A percentile compares a stretch with the other conserved stretches of the same genome.
phyloP scores from a whole-genome alignment of 2,113 vertebrate genomes.

The Misgurnus mizolepis region DNA sequence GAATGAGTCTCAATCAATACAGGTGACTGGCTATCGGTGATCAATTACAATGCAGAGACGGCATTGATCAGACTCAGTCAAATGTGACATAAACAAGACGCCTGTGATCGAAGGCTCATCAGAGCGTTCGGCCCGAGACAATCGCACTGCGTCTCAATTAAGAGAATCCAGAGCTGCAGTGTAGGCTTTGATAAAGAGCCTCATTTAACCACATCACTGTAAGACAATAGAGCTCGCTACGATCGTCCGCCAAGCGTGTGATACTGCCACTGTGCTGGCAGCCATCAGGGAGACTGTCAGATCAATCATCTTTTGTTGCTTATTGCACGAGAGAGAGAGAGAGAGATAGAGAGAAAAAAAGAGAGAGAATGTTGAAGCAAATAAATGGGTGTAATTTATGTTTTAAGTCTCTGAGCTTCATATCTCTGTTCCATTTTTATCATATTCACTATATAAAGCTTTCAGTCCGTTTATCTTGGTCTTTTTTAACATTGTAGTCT shows the following conservation, averaged over 20 bases:
- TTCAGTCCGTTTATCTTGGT: not conserved
- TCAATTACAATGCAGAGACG: slow-evolving; percentile 73
- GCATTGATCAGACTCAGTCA: slow-evolving; percentile 75
- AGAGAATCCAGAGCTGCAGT: slow-evolving; percentile 32
- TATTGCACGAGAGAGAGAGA: slow-evolving; percentile 1
- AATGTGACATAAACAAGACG: slow-evolving; percentile 76
- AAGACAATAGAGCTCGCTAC: slow-evolving; percentile 56
- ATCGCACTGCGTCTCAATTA: slow-evolving; percentile 75
- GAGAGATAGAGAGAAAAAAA: not conserved
- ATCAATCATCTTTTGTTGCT: slow-evolving; percentile 52
- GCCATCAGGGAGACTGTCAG: slow-evolving; percentile 41
- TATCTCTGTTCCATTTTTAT: not conserved
- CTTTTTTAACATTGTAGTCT: slow-evolving; percentile 13
- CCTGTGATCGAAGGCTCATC: slow-evolving; percentile 59
- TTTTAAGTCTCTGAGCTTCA: not conserved
- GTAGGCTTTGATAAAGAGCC: slow-evolving; percentile 63
- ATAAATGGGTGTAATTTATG: slow-evolving; percentile 14
- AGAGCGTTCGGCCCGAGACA: slow-evolving; percentile 61
- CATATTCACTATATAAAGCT: not conserved
- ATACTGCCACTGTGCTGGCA: slow-evolving; percentile 23
- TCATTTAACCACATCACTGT: slow-evolving; percentile 56
- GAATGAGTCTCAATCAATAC: slow-evolving; percentile 63
- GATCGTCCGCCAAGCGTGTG: slow-evolving; percentile 28
- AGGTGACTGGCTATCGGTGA: slow-evolving; percentile 69
- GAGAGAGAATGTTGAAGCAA: slow-evolving; percentile 24